Base-by-base conservation (phyloP, 2,888 invertebrate species). In the Sesamia inferens region DNA sequence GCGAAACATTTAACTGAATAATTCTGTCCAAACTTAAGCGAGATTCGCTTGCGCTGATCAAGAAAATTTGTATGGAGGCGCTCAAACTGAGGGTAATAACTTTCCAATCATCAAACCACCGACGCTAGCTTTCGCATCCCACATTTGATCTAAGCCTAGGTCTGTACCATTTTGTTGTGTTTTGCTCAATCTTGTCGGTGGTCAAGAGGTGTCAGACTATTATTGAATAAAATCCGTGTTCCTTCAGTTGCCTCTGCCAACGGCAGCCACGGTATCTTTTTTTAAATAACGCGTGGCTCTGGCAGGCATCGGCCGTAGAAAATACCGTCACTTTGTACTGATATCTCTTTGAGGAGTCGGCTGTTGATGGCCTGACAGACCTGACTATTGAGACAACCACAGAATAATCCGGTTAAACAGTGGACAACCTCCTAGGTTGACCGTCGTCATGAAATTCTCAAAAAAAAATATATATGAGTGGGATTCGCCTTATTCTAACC, bases 381-480 rank as follows among this genome's bases (percentile, higher is more conserved):
- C 24, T 57, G 24, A 4, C 4, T 24, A 57, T 57, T 24, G 14
- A 24, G 1, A 7, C 24, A 24, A 14, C 24, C 16, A 58, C 10
- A 16, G 0, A 3, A 57, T 57, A 24, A 4, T 4, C 8, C 16
- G 14, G 14, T 31, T 31, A 57, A 5, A 8, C 24, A 57, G 1
- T 16, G 0, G 16, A 31, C 16, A 57, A 31, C 14, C 7, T 24
- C 57, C 24, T 8, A 16, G 8, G 5, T 5, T 10, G 31, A 4
- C 8, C 1, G 2, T 10, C 8, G 5, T 24, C 8, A 24, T 0
- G 10, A 1, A 1, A 31, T 5, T 16, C 10, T 1, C 16, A 31
- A 31, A 31, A 55, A 31, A 55, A 22, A 55, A 22, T n/a, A 0
- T n/a, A n/a, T n/a, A 54, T 3, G 14, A 22, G 16, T 16, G 16